These are phyloP conservation scores for Hippocampus kuda DNA, from an alignment of 2,797 vertebrate genomes.

Conservation along the genomic window DNA sequence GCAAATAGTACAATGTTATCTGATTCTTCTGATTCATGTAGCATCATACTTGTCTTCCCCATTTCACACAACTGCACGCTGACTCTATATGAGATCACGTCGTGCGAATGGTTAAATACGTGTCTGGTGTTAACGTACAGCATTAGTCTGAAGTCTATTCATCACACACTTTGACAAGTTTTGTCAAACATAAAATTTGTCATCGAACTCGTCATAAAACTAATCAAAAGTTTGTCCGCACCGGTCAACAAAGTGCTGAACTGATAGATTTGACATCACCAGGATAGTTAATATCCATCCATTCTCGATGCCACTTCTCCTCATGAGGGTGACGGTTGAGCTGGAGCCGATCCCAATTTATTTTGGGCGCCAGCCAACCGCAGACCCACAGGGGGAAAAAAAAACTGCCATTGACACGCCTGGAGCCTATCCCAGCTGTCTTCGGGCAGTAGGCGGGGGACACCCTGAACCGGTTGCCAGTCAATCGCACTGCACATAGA, in stretches of 20 bases:
- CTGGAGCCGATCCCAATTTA: neutral
- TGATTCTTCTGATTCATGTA: too few relatives aligned
- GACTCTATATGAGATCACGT: too few relatives aligned
- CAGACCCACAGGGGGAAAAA: neutral
- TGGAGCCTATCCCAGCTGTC: too few relatives aligned
- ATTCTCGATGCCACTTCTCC: neutral
- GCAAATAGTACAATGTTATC: too few relatives aligned
- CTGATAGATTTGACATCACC: neutral
- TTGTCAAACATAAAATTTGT: neutral
- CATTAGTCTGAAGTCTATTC: neutral
- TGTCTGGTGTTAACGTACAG: too few relatives aligned
- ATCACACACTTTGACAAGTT: constrained; percentile 2
- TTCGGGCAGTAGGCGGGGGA: too few relatives aligned
- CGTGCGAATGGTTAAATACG: too few relatives aligned
- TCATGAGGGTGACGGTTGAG: neutral
- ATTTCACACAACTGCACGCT: too few relatives aligned
- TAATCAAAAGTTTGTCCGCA: neutral
- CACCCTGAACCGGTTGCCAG: too few relatives aligned
- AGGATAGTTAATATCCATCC: neutral
- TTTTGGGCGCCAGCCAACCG: neutral
- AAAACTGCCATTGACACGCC: neutral
- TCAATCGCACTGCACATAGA: too few relatives aligned
- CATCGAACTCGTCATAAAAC: neutral
- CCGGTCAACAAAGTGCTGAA: neutral
- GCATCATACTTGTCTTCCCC: too few relatives aligned